These are phyloP conservation scores for Cheilosia variabilis DNA, from an alignment of 2,888 invertebrate species.

Conservation along the genomic window DNA sequence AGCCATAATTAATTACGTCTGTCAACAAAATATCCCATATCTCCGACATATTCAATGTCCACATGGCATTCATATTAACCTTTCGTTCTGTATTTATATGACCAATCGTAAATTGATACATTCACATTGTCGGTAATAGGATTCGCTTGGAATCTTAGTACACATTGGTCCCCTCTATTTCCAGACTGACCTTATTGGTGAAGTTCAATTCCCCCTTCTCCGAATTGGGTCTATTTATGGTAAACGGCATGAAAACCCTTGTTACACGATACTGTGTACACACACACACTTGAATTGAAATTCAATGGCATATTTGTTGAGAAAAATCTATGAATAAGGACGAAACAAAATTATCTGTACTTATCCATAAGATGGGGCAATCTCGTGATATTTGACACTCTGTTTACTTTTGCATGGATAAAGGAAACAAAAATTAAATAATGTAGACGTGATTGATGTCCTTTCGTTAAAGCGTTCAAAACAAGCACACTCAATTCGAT, in stretches of 20 bases:
- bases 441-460: slow-evolving; percentile 55
- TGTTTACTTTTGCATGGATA: slow-evolving; percentile 13
- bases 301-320: neutral
- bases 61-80: slow-evolving; percentile 13
- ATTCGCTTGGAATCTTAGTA: neutral
- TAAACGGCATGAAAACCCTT: slow-evolving; percentile 17
- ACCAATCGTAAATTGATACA: slow-evolving; percentile 57
- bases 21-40: slow-evolving; percentile 30
- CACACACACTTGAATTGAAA: slow-evolving; percentile 16
- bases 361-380: neutral
- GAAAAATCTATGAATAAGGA: neutral
- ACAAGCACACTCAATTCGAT: slow-evolving; percentile 9
- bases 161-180: slow-evolving; percentile 2
- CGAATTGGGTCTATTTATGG: slow-evolving; percentile 27
- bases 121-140: neutral
- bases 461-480: slow-evolving; percentile 11
- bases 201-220: slow-evolving; percentile 7
- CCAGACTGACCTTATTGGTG: slow-evolving; percentile 29
- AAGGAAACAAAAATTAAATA: slow-evolving; percentile 29
- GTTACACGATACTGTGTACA: slow-evolving; percentile 7
- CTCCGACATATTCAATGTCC: slow-evolving; percentile 1
- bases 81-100: slow-evolving; percentile 26
- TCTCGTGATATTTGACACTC: slow-evolving; percentile 21
- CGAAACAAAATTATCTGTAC: neutral
- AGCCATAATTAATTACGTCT: slow-evolving; percentile 52